phyloP scores from a whole-genome alignment of 2,797 vertebrate species.

The Borostomias antarcticus region DNA sequence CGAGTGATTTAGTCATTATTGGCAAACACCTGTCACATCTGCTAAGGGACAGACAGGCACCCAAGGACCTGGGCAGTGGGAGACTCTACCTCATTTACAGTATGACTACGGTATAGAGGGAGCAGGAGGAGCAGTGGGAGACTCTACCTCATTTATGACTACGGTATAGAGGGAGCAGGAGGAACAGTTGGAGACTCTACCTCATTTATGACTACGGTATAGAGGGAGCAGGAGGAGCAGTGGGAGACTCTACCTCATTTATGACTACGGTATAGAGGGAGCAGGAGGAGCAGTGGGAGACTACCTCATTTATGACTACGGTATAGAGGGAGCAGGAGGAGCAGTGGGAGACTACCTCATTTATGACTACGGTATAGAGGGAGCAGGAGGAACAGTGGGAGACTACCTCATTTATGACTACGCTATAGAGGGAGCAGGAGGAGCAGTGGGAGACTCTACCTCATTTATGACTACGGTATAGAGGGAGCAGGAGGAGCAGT shows the following conservation, averaged over 20 bases:
- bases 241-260: neutral
- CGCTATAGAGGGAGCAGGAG: neutral
- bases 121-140: conserved; percentile 1
- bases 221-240: neutral
- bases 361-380: neutral
- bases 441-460: neutral
- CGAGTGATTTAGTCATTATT: conserved; percentile 57
- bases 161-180: neutral
- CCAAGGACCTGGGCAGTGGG: conserved; percentile 15
- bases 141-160: neutral
- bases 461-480: neutral
- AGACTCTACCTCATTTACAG: neutral
- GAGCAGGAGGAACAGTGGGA: neutral
- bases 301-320: neutral
- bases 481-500: neutral
- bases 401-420: neutral
- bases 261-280: neutral
- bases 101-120: neutral
- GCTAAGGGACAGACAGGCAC: conserved; percentile 14
- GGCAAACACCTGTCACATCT: conserved; percentile 48
- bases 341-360: neutral
- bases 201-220: neutral
- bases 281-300: neutral
- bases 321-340: neutral
- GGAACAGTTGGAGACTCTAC: neutral